Base-by-base conservation (phyloP, 1,140 invertebrate species). In the Drosophila paulistorum region DNA sequence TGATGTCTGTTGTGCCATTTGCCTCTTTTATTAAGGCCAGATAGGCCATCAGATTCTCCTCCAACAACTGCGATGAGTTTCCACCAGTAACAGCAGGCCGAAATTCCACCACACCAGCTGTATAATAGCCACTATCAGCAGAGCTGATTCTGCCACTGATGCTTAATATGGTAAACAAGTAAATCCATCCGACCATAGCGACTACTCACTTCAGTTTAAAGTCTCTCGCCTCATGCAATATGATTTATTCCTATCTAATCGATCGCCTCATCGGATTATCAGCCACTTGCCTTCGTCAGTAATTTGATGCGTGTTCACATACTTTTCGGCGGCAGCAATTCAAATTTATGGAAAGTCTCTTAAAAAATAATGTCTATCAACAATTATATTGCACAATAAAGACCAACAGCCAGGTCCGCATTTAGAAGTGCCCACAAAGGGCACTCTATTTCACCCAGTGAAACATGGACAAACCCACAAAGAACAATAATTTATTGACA, bases 1-100 rank as follows among this genome's bases (percentile, higher is more conserved):
- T 92, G 4, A 98, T 97, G 68, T 97, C 95, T 0, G 93, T 94
- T 0, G 93, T 95, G 68, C 83, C 71, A 17, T 78, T 74, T 0
- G 75, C 81, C 7, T 68, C 62, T 1, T 30, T 23, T 5, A 92
- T 77, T 7, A 92, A 68, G 10, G 81, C 60, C 39, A 81, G 55
- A 69, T 92, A 92, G 0, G 73, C 84, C 0, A 20, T 23, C 9
- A 92, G 73, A 68, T 92, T 89, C 7, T 89, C 67, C 3, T 60
- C 65, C 7, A 91, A 55, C 64, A 86, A 33, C 13, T 91, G 68
- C 6, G 62, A 55, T 0, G 87, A 86, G 1, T 7, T 77, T 17
- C 65, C 74, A 0, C 74, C 81, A 13, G 41, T 35, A 0, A 79
- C 0, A 1, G 48, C 48, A 0, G 87, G 81, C 3, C 79, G 77